Evolutionary conservation across 2,888 invertebrate genomes (phyloP).

Genomic region (Gryllus longicercus): DNA sequence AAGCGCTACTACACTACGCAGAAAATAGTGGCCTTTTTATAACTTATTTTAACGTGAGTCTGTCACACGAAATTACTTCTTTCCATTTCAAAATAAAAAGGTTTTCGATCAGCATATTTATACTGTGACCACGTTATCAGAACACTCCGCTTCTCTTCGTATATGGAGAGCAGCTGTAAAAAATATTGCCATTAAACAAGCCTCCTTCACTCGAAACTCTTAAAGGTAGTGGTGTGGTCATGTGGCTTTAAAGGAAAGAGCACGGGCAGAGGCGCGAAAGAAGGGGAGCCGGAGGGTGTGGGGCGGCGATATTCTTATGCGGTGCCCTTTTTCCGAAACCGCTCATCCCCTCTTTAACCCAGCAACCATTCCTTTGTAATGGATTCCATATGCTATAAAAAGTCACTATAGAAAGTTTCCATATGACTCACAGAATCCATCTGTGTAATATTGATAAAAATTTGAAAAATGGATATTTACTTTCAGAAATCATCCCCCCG

Average conservation of each 20-base stretch:
- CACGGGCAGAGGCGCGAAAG: constrained; percentile 4
- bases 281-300: not conserved
- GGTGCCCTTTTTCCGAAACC: constrained; percentile 1
- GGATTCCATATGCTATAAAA: constrained; percentile 36
- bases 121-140: not conserved
- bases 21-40: not conserved
- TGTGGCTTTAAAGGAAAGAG: constrained; percentile 17
- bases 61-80: constrained; percentile 6
- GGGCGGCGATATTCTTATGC: not conserved
- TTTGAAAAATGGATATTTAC: constrained; percentile 39
- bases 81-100: constrained; percentile 17
- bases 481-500: constrained; percentile 33
- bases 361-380: constrained; percentile 10
- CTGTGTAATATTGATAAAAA: constrained; percentile 38
- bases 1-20: too few relatives aligned
- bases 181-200: constrained; percentile 17
- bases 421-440: constrained; percentile 38
- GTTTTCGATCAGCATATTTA: constrained; percentile 17
- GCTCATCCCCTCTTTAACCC: constrained; percentile 17
- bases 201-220: not conserved
- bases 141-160: not conserved
- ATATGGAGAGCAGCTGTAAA: constrained; percentile 17
- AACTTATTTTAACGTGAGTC: constrained; percentile 2
- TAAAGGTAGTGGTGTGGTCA: constrained; percentile 17
- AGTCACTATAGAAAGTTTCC: constrained; percentile 31